These are phyloP conservation scores for Eumacrocentrus americanus DNA, from an alignment of 2,888 invertebrate species.

Conservation along the genomic window DNA sequence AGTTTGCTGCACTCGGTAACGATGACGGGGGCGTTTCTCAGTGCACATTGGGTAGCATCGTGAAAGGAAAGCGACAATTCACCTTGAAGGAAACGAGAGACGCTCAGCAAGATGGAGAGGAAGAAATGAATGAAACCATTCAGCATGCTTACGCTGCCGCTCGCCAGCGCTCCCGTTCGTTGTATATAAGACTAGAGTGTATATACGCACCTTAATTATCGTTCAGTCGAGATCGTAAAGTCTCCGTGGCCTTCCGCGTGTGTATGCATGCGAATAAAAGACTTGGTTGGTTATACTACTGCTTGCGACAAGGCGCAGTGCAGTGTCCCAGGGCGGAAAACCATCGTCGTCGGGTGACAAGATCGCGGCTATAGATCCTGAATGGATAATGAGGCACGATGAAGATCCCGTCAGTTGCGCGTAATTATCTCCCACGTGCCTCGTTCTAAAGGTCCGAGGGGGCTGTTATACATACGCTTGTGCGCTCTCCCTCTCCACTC, in stretches of 20 bases:
- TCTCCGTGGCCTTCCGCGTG: slow-evolving; percentile 1
- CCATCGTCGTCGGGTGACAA: slow-evolving; percentile 48
- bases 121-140: slow-evolving; percentile 49
- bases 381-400: slow-evolving; percentile 51
- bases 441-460: slow-evolving; percentile 20
- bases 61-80: too few relatives aligned
- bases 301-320: too few relatives aligned
- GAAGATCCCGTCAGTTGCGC: slow-evolving; percentile 54
- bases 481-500: too few relatives aligned
- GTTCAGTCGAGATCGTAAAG: slow-evolving; percentile 23
- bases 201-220: slow-evolving; percentile 31
- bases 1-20: too few relatives aligned
- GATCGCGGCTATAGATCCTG: slow-evolving; percentile 47
- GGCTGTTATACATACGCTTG: too few relatives aligned
- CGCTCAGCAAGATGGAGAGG: not conserved
- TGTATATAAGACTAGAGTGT: slow-evolving; percentile 16
- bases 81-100: too few relatives aligned
- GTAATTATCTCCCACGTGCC: slow-evolving; percentile 51
- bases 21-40: too few relatives aligned
- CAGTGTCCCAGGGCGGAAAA: too few relatives aligned
- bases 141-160: slow-evolving; percentile 40
- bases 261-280: not conserved
- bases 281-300: too few relatives aligned
- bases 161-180: slow-evolving; percentile 25
- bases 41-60: too few relatives aligned